Percentiles rank a stretch among this genome's conserved stretches.
These are phyloP conservation scores for Zygothrica quintamaculata DNA, from an alignment of 2,888 invertebrate genomes.

Conservation along the genomic window DNA sequence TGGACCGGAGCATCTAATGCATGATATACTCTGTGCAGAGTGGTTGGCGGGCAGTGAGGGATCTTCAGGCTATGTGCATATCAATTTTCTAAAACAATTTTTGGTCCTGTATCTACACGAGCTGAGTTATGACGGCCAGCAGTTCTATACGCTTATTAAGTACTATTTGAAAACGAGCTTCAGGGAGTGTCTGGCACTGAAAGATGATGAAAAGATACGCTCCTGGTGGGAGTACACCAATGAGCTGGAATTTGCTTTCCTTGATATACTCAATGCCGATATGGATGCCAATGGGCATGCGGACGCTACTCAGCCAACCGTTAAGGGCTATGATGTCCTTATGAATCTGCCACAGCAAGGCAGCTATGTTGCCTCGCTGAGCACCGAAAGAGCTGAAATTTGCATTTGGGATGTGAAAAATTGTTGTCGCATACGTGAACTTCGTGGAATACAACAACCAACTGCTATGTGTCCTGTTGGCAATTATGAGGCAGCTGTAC, in stretches of 20 bases:
- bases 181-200: constrained; percentile 65
- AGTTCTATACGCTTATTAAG: constrained; percentile 90
- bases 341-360: constrained; percentile 86
- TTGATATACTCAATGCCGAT: constrained; percentile 82
- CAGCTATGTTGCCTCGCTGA: constrained; percentile 90
- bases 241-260: constrained; percentile 85
- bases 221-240: constrained; percentile 82
- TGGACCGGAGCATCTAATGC: constrained; percentile 90
- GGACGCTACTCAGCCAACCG: not conserved
- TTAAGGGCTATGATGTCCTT: constrained; percentile 84
- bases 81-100: constrained; percentile 86
- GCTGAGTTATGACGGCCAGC: constrained; percentile 92
- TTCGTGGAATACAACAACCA: constrained; percentile 91
- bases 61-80: constrained; percentile 81
- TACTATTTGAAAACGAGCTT: constrained; percentile 85
- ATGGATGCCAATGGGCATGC: constrained; percentile 70
- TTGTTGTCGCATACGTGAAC: constrained; percentile 88
- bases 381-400: constrained; percentile 90
- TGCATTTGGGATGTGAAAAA: constrained; percentile 91
- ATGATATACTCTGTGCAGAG: constrained; percentile 88
- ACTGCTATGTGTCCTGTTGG: constrained; percentile 92
- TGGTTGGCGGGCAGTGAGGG: constrained; percentile 58
- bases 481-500: constrained; percentile 90
- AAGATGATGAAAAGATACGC: constrained; percentile 80
- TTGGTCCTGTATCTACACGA: constrained; percentile 90